Evolutionary conservation across 2,888 invertebrate genomes (phyloP), one percentile per base, ranked within the genome.

Genomic region (Micropterix aruncella): DNA sequence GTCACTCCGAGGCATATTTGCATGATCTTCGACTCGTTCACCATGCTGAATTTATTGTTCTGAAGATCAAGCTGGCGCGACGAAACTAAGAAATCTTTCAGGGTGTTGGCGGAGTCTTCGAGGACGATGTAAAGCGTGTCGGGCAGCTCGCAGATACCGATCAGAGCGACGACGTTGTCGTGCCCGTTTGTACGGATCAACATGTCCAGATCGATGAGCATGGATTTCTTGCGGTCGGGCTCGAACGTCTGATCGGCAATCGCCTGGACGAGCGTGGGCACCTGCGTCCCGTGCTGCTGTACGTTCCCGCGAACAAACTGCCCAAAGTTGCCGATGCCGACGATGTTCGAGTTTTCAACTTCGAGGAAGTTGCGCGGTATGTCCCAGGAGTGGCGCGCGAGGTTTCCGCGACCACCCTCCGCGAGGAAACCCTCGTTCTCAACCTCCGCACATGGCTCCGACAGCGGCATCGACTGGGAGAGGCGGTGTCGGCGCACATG

Each of bases 381-480:
- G 47, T 77, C 78, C 76, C 83, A 82, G 0, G 90, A 68, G 57
- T 80, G 82, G 52, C 82, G 75, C 57, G 83, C 86, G 40, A 90
- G 66, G 50, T 79, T 80, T 43, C 80, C 76, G 55, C 85, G 87
- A 50, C 77, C 75, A 37, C 83, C 83, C 53, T 86, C 87, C 16
- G 79, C 77, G 16, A 86, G 70, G 53, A 83, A 88, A 1, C 82
- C 86, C 53, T 83, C 75, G 57, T 87, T 88, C 59, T 87, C 88
- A 58, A 83, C 77, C 64, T 87, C 87, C 48, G 84, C 75, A 55
- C 85, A 79, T 0, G 87, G 84, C 46, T 86, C 85, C 56, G 86
- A 87, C 16, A 88, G 60, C 0, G 86, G 83, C 64, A 71, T 64
- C 0, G 70, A 66, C 47, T 71, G 71, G 2, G 70, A 70, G 2